Evolutionary conservation across 1,140 invertebrate genomes (phyloP).

Genomic region (Papilio polytes): DNA sequence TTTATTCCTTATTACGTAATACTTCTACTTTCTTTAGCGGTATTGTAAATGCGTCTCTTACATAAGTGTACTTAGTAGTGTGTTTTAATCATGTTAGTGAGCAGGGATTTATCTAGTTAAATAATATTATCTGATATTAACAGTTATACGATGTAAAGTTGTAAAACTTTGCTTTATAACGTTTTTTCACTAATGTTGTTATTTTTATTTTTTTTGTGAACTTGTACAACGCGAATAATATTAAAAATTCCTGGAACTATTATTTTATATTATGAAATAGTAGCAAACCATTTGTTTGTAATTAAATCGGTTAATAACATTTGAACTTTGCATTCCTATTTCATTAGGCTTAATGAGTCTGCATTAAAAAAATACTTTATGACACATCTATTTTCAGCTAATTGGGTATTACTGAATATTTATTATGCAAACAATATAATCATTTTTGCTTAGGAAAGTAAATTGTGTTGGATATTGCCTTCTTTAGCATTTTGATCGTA

Average conservation of each 20-base stretch:
- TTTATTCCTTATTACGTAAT: too few relatives aligned
- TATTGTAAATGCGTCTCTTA: too few relatives aligned
- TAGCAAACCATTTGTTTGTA: not conserved
- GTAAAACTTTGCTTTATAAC: too few relatives aligned
- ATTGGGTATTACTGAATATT: not conserved
- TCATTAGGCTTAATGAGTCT: not conserved
- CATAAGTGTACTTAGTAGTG: too few relatives aligned
- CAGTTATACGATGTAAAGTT: too few relatives aligned
- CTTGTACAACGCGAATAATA: not conserved
- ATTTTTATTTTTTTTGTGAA: too few relatives aligned
- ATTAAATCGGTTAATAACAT: not conserved
- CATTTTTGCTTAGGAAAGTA: not conserved
- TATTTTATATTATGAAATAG: not conserved
- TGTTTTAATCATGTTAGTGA: too few relatives aligned
- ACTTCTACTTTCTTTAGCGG: too few relatives aligned
- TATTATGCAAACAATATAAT: not conserved
- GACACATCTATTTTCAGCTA: not conserved
- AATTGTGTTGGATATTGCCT: not conserved
- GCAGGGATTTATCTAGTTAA: too few relatives aligned
- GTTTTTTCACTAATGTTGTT: too few relatives aligned
- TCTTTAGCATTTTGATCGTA: not conserved
- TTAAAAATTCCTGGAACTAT: not conserved
- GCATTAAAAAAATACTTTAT: not conserved
- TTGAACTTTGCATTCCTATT: not conserved
- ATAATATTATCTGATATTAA: too few relatives aligned